These are phyloP conservation scores for Drosophila bocqueti DNA, from an alignment of 1,140 invertebrate genomes.

Conservation along the genomic window DNA sequence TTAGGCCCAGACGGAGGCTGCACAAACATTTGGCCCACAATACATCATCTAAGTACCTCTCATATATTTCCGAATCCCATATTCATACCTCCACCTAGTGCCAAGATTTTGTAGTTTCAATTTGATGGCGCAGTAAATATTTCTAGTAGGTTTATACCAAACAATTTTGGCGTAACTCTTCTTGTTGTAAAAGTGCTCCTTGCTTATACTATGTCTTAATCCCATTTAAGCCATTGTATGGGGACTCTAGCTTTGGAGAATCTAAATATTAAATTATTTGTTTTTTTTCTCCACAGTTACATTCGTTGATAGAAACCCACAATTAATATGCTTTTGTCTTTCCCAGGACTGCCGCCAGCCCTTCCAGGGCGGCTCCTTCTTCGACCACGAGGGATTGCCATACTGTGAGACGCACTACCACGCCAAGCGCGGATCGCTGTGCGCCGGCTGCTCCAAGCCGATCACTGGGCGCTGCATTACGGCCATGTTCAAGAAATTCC, in stretches of 20 bases:
- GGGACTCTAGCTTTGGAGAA: neutral
- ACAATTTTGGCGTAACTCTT: neutral
- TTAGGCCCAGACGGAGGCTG: slow-evolving; percentile 54
- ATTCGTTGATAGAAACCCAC: neutral
- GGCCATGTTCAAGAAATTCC: slow-evolving; percentile 99
- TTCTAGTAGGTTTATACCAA: slow-evolving; percentile 12
- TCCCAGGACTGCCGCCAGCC: slow-evolving; percentile 95
- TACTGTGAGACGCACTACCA: slow-evolving; percentile 99
- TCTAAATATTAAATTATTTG: too few species aligned
- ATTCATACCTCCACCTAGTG: slow-evolving; percentile 10
- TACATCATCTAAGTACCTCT: slow-evolving; percentile 52
- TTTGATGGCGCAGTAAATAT: slow-evolving; percentile 47
- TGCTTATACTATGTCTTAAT: neutral
- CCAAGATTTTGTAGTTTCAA: slow-evolving; percentile 20
- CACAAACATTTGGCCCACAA: slow-evolving; percentile 49
- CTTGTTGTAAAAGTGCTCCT: neutral
- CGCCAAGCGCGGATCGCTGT: slow-evolving; percentile 97
- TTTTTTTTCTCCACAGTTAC: too few species aligned
- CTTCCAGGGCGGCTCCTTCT: slow-evolving; percentile 97
- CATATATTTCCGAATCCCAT: slow-evolving; percentile 19
- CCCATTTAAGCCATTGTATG: neutral
- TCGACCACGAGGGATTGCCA: slow-evolving; percentile 97
- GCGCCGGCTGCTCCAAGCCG: slow-evolving; percentile 98
- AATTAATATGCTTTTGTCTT: neutral
- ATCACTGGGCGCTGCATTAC: slow-evolving; percentile 99